Base-by-base conservation (phyloP, 2,797 vertebrate species). In the Manis pentadactyla region DNA sequence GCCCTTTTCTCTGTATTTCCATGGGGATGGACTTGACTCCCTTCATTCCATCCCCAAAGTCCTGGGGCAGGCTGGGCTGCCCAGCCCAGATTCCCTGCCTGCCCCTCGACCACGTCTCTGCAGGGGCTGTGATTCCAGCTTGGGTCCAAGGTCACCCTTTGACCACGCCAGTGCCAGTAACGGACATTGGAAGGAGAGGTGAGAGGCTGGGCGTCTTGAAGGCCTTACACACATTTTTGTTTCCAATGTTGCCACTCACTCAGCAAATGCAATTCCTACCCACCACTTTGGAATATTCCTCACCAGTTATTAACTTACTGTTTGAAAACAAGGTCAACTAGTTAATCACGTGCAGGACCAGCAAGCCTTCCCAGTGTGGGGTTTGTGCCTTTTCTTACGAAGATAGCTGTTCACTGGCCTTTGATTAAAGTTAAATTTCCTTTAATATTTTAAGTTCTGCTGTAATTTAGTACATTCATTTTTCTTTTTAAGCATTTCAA, bases 261-360 rank as follows among this genome's bases (percentile, higher is more conserved):
- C n/a, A 46, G 51, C 42, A 17, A 8, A 19, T 4, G 29, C 34
- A 0, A 1, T 7, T 8, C 66, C 77, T 0, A 0, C 21, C 21
- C 53, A 1, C 51, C 7, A 1, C 23, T 6, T 5, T 0, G 10
- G 37, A 46, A 29, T 1, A 0, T 42, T 63, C 25, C 55, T 29
- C 31, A 10, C 42, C 34, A 10, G 46, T 10, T 31, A 14, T 21
- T 5, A 34, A 12, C 18, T 73, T 73, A 13, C 0, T 9, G 31
- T 49, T 42, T 73, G 64, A 39, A 49, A 63, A 23, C 39, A 0
- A 11, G 59, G 15, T 42, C 42, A 19, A 19, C n/a, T 3, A 39
- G 94, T 66, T 37, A 0, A 6, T 17, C 61, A 34, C 15, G 73
- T 27, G 59, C 18, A 42, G 64, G n/a, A 31, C 5, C 10, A 2